Percentiles rank a stretch among this genome's conserved stretches.
phyloP scores from a whole-genome alignment of 2,797 vertebrate genomes.

The Micromesistius poutassou region DNA sequence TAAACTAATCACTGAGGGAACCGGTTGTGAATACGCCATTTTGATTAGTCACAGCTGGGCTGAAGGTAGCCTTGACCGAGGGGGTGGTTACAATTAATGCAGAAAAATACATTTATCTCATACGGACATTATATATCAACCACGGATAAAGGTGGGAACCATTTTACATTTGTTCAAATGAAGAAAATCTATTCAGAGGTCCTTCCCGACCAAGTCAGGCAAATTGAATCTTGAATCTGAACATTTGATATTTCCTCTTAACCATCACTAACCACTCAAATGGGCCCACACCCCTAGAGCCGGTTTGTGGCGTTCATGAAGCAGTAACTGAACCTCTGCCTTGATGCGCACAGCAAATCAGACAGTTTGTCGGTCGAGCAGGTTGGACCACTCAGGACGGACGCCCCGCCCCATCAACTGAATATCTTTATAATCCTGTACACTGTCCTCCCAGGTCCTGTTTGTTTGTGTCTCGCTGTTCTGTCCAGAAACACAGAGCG shows the following conservation, averaged over 20 bases:
- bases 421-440: neutral
- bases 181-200: too few relatives aligned
- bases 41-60: constrained; percentile 46
- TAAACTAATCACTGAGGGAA: constrained; percentile 57
- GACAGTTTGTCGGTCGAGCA: neutral
- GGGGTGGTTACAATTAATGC: neutral
- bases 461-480: too few relatives aligned
- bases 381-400: neutral
- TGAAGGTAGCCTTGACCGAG: too few relatives aligned
- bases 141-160: too few relatives aligned
- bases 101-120: neutral
- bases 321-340: neutral
- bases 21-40: constrained; percentile 54
- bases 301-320: too few relatives aligned
- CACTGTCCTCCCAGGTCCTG: too few relatives aligned
- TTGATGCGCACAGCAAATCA: neutral
- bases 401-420: neutral
- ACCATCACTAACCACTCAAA: neutral
- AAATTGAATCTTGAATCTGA: neutral
- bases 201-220: too few relatives aligned
- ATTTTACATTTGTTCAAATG: too few relatives aligned
- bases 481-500: too few relatives aligned
- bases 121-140: too few relatives aligned
- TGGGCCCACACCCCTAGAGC: neutral
- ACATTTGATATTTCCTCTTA: neutral